Base-by-base conservation (phyloP, 2,888 invertebrate genomes). In the Crossocerus cetratus region DNA sequence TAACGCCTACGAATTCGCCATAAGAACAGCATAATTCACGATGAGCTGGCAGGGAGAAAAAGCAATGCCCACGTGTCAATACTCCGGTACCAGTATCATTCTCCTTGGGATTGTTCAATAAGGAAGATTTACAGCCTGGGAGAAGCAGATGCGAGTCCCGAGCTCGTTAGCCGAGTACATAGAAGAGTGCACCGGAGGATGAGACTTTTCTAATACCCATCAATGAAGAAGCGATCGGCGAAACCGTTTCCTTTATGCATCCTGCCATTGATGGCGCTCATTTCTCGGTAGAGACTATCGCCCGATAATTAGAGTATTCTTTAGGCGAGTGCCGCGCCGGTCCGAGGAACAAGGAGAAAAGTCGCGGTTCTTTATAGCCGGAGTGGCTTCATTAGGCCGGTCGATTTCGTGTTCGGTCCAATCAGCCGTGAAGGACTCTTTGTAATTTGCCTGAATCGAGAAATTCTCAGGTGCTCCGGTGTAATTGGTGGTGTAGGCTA, bases 1-100 rank as follows among this genome's bases (percentile, higher is more conserved):
- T 81, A 76, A 84, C 86, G 86, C 86, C 86, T 77, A 86, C 86
- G 83, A 86, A 85, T 84, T 80, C 79, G 75, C 69, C 66, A 69
- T 64, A 73, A 78, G 68, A 55, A 44, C 70, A 65, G 57, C 58
- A 61, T 78, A 63, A 60, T 72, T 83, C 81, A 81, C 77, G 69
- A 73, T 77, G 75, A 75, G 63, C 21, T 61, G 11, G 14, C 59
- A 5, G 55, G 32, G 4, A 23, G 20, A 53, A 53, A 74, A 65
- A 66, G 71, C 63, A 42, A 32, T 65, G 64, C 64, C 68, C 61
- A 57, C 72, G 45, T 62, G 16, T 49, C n/a, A 16, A 16, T 16
- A 49, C 49, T 49, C 49, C 16, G 32, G 32, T 32, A 32, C 8
- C 5, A 32, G 32, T 32, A 32, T 64, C 53, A 44, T 54, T 64